Evolutionary conservation across 2,888 invertebrate species (phyloP).

Genomic region (Biston stratarius): DNA sequence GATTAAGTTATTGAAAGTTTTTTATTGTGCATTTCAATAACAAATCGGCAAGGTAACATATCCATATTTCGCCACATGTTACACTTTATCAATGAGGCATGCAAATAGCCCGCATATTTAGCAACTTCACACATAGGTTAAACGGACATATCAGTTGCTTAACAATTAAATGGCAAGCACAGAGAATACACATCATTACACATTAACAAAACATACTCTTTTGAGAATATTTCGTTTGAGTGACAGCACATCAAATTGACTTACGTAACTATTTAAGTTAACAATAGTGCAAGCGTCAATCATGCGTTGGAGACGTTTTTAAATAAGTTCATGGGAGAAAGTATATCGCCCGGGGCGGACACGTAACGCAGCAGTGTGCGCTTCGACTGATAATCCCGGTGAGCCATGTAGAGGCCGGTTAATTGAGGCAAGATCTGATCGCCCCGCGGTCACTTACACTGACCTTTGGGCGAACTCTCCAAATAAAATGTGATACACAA

Average conservation of each 20-base stretch:
- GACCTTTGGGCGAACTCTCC: constrained; percentile 52
- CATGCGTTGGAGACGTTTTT: constrained; percentile 82
- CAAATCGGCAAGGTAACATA: constrained; percentile 17
- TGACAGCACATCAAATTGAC: constrained; percentile 77
- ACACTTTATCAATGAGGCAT: constrained; percentile 53
- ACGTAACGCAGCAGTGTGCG: constrained; percentile 57
- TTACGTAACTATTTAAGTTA: constrained; percentile 73
- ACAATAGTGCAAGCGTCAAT: constrained; percentile 79
- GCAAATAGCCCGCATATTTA: constrained; percentile 58
- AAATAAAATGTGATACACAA: constrained; percentile 46
- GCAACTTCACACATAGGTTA: constrained; percentile 73
- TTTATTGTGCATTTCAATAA: constrained; percentile 11
- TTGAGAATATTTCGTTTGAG: constrained; percentile 72
- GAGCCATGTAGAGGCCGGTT: constrained; percentile 61
- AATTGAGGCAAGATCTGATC: constrained; percentile 64
- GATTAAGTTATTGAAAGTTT: constrained; percentile 17
- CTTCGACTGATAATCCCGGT: constrained; percentile 46
- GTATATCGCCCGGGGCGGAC: constrained; percentile 66
- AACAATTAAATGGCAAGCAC: constrained; percentile 83
- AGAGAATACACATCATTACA: constrained; percentile 82
- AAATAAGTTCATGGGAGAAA: constrained; percentile 83
- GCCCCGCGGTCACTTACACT: constrained; percentile 61
- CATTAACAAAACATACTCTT: constrained; percentile 78
- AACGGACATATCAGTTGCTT: constrained; percentile 73
- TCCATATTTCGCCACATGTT: constrained; percentile 36